Percentiles rank a stretch among this genome's conserved stretches.
Conservation (phyloP, 2,888 invertebrate genomes). For the Hydriomena furcata region DNA sequence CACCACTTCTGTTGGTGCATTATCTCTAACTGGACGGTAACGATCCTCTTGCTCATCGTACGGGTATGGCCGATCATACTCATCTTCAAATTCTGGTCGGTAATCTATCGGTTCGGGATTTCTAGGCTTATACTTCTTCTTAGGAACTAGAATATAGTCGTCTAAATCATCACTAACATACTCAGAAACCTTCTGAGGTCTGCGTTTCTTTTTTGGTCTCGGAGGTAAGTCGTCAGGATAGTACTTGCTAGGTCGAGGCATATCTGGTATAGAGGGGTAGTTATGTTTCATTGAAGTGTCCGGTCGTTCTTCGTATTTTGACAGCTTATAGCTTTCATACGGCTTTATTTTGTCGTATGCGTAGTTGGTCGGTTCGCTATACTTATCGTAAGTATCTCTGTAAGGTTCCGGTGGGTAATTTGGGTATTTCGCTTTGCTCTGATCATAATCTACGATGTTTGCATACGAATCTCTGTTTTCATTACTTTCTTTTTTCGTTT, state of each 20-base stretch:
- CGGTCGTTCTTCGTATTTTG: conserved; percentile 59
- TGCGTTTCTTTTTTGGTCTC: conserved; percentile 64
- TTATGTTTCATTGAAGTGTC: conserved; percentile 48
- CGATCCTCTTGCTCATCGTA: conserved; percentile 61
- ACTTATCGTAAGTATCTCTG: conserved; percentile 63
- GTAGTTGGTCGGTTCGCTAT: conserved; percentile 54
- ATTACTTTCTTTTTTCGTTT: conserved; percentile 60
- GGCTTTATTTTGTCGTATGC: conserved; percentile 65
- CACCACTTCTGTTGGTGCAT: conserved; percentile 59
- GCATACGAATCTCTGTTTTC: conserved; percentile 50
- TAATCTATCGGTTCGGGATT: conserved; percentile 58
- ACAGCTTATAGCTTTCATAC: conserved; percentile 53
- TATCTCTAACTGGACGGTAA: conserved; percentile 52
- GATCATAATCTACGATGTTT: conserved; percentile 55
- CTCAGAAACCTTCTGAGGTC: conserved; percentile 61
- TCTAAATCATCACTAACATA: conserved; percentile 59
- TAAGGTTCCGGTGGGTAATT: conserved; percentile 49
- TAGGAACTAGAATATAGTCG: conserved; percentile 71
- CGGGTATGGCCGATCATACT: conserved; percentile 59
- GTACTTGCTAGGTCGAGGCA: conserved; percentile 52
- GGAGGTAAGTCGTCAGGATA: conserved; percentile 60
- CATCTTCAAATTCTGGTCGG: conserved; percentile 58
- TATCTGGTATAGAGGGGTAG: conserved; percentile 59
- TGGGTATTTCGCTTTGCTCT: conserved; percentile 58
- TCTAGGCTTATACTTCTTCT: conserved; percentile 70